phyloP scores from a whole-genome alignment of 2,113 vertebrate genomes.

The Diadophis punctatus region DNA sequence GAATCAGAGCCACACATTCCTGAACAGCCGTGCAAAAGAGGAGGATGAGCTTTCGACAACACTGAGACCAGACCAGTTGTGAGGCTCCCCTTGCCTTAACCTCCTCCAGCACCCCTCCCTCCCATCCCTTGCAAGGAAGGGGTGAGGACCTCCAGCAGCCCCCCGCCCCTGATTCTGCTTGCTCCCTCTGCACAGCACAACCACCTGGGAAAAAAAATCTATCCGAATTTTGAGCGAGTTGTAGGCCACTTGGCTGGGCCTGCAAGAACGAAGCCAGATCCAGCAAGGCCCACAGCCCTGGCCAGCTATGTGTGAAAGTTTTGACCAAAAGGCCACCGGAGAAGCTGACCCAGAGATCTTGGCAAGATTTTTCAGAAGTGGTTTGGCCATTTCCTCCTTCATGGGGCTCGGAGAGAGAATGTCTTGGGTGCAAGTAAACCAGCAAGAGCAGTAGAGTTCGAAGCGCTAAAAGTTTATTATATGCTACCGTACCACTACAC shows the following conservation, averaged over 20 bases:
- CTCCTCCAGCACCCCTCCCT: not conserved
- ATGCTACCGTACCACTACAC: not conserved
- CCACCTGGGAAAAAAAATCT: not conserved
- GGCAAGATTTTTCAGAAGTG: not conserved
- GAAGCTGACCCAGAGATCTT: not conserved
- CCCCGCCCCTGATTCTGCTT: not conserved
- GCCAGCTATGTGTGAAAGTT: not conserved
- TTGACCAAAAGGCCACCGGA: not conserved
- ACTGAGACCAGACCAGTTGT: not conserved
- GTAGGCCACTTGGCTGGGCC: not conserved
- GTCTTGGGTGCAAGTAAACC: not conserved
- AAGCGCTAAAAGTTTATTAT: not conserved
- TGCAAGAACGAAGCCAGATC: not conserved
- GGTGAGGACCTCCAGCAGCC: not conserved
- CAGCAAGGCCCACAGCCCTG: not conserved
- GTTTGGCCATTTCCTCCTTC: not conserved
- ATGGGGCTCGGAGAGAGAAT: not conserved
- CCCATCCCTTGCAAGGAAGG: not conserved
- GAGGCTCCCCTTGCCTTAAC: not conserved
- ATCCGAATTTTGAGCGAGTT: not conserved
- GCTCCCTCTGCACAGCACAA: not conserved
- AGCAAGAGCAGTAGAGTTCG: not conserved
- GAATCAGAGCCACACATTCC: not conserved
- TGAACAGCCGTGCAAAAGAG: not conserved
- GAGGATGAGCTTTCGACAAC: too few relatives aligned